Evolutionary conservation across 2,888 invertebrate genomes (phyloP).

Genomic region (Saturnia japonica): DNA sequence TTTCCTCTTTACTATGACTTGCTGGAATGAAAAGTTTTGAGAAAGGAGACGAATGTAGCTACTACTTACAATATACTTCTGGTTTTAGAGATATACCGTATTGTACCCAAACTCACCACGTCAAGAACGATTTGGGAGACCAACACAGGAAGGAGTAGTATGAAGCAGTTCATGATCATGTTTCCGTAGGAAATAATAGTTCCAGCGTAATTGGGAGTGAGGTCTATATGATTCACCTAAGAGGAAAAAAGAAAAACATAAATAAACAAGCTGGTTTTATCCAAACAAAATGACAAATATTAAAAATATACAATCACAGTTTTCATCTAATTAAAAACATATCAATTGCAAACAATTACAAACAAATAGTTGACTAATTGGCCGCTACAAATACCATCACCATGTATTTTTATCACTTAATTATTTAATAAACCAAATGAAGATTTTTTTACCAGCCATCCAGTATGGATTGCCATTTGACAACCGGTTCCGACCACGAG

Average conservation of each 20-base stretch:
- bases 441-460: constrained; percentile 67
- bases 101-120: constrained; percentile 74
- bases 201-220: constrained; percentile 90
- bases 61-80: not conserved
- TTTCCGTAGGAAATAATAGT: constrained; percentile 90
- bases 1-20: not conserved
- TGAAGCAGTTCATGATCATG: constrained; percentile 84
- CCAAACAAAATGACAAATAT: not conserved
- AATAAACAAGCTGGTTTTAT: not conserved
- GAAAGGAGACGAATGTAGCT: not conserved
- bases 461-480: constrained; percentile 81
- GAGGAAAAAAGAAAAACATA: not conserved
- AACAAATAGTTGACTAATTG: not conserved
- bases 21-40: not conserved
- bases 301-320: not conserved
- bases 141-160: constrained; percentile 85
- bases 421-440: not conserved
- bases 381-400: not conserved
- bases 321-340: not conserved
- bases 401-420: not conserved
- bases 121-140: constrained; percentile 85
- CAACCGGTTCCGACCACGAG: constrained; percentile 80
- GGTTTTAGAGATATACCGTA: not conserved
- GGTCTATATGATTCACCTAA: constrained; percentile 89
- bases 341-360: not conserved